Evolutionary conservation across 1,140 invertebrate species (phyloP), one percentile per base, ranked within the genome.

Genomic region (Plutomurus gul): DNA sequence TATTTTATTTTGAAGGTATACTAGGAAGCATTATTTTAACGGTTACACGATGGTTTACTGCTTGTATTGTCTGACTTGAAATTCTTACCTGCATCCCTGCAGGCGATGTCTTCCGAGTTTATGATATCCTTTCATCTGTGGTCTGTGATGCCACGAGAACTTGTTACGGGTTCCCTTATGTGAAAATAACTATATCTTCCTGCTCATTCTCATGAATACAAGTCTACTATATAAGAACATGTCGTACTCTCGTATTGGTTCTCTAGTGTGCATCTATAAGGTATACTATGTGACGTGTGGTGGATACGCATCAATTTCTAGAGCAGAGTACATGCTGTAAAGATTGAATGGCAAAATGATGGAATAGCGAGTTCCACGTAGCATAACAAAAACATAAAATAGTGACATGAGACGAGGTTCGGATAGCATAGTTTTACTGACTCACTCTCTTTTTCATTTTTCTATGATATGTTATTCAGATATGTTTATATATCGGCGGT

Each of bases 301-400:
- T 16, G 5, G 20, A 11, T 46, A 46, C 3, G 20, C 13, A 51
- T 20, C 18, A 22, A 3, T n/a, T n/a, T n/a, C n/a, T n/a, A n/a
- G n/a, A n/a, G n/a, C n/a, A n/a, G n/a, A n/a, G n/a, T n/a, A n/a
- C 13, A 22, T 51, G 20, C 20, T 22, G 18, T 51, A 51, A 22
- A n/a, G 18, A 22, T 51, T 20, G 3, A 4, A 51, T 1, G 13
- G 25, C 18, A 22, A 51, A 25, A 11, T 51, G 47, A 51, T 25
- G 47, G 47, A 51, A 51, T 51, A 51, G 47, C 47, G 25, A 51
- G 47, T 51, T 51, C 47, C 18, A 51, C 47, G 25, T 51, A 51
- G 25, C 20, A 51, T 51, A 51, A 51, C 47, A 65, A 65, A 65
- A 65, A 65, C 56, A 65, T 65, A 65, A 65, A 65, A 65, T 30